Evolutionary conservation across 1,140 invertebrate genomes (phyloP).

Genomic region (Macrosteles quadrilineatus): DNA sequence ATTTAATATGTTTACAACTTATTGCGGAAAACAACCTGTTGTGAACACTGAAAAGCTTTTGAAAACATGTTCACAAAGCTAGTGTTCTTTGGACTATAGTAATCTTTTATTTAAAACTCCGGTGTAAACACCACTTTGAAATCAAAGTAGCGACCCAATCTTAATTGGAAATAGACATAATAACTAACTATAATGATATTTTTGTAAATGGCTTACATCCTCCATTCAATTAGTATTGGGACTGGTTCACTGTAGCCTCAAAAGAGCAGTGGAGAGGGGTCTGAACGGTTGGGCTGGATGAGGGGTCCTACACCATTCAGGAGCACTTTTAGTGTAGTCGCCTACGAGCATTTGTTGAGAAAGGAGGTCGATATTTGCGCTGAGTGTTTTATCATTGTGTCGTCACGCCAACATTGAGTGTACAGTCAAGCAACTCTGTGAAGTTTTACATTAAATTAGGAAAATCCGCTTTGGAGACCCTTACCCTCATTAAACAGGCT

Average conservation of each 20-base stretch:
- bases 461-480: conserved; percentile 36
- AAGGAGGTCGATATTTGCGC: neutral
- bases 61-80: no score
- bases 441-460: conserved; percentile 38
- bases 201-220: no score
- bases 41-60: no score
- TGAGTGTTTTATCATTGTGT: neutral
- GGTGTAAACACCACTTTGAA: no score
- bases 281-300: neutral
- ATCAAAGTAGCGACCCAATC: no score
- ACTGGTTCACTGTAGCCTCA: neutral
- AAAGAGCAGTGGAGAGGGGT: neutral
- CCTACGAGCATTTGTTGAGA: conserved; percentile 7
- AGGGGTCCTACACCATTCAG: no score
- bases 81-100: no score
- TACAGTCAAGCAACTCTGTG: conserved; percentile 31
- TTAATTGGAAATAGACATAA: no score
- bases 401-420: conserved; percentile 22
- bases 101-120: no score
- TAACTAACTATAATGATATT: no score
- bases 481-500: conserved; percentile 22
- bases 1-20: no score
- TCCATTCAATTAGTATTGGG: neutral
- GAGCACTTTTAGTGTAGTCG: neutral
- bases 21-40: no score